Evolutionary conservation across 1,140 invertebrate species (phyloP).

Genomic region (Aphis gossypii): DNA sequence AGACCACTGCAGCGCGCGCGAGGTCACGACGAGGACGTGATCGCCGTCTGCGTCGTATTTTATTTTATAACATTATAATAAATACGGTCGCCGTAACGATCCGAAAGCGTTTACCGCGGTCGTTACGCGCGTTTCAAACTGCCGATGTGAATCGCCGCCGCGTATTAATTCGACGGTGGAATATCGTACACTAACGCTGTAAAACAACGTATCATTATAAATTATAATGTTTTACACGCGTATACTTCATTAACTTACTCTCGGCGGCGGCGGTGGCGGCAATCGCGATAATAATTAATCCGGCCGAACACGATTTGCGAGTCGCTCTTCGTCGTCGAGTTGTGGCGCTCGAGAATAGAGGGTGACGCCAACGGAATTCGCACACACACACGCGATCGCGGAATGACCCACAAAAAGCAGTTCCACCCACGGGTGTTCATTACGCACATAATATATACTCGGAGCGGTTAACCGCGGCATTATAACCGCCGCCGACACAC

Average conservation of each 20-base stretch:
- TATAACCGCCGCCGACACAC: not conserved
- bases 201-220: not conserved
- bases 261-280: not conserved
- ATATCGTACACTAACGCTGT: too few species aligned
- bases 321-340: too few species aligned
- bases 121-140: not conserved
- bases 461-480: conserved; percentile 30
- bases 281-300: not conserved
- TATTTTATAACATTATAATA: not conserved
- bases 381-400: not conserved
- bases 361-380: not conserved
- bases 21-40: not conserved
- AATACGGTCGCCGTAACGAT: not conserved
- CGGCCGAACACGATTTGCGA: not conserved
- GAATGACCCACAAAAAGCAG: conserved; percentile 31
- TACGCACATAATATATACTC: not conserved
- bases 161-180: not conserved
- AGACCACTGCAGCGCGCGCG: not conserved
- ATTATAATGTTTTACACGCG: not conserved
- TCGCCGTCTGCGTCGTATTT: not conserved
- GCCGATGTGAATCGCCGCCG: not conserved
- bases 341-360: not conserved
- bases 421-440: conserved; percentile 41
- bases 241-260: not conserved
- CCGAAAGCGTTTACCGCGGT: not conserved